Base-by-base conservation (phyloP, 2,888 invertebrate species). In the Cremastinae sp. region DNA sequence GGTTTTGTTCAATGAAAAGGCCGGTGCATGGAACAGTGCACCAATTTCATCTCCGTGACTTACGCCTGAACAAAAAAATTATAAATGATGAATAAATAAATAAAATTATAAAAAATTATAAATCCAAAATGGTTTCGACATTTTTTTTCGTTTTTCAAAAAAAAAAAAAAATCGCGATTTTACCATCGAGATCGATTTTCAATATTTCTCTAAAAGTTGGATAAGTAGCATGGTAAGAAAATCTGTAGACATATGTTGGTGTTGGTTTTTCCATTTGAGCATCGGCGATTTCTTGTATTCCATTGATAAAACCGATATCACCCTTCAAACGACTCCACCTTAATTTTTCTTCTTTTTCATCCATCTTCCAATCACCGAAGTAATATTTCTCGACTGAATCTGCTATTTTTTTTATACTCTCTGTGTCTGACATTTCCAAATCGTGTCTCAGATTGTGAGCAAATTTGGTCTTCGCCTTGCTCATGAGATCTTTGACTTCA, bases 1-100 rank as follows among this genome's bases (percentile, higher is more conserved):
- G 28, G 22, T 18, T 20, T 39, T 80, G 66, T 16, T 28, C 5
- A 3, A 5, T 5, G 55, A 41, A 1, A 75, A 74, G 84, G 10
- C 86, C 70, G 72, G 61, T 1, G 69, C 1, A 28, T 91, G 92
- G 28, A 93, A 91, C 0, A 94, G 74, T 79, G 93, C 93, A 9
- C 91, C 91, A 0, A 92, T 86, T 0, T 94, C 94, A 78, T 94
- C 94, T 0, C 90, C 92, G 82, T 94, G 94, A 41, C 92, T 91
- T 0, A 92, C 91, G 1, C 93, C 94, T 79, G 88, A 58, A 65
- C n/a, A n/a, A n/a, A n/a, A n/a, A n/a, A n/a, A n/a, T n/a, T n/a
- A n/a, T n/a, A n/a, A n/a, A n/a, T n/a, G n/a, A n/a, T n/a, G n/a
- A n/a, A n/a, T n/a, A n/a, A 58, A 62, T 28, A 51, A 53, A 41